phyloP scores from a whole-genome alignment of 1,140 invertebrate species.

The Calosoma granatense region DNA sequence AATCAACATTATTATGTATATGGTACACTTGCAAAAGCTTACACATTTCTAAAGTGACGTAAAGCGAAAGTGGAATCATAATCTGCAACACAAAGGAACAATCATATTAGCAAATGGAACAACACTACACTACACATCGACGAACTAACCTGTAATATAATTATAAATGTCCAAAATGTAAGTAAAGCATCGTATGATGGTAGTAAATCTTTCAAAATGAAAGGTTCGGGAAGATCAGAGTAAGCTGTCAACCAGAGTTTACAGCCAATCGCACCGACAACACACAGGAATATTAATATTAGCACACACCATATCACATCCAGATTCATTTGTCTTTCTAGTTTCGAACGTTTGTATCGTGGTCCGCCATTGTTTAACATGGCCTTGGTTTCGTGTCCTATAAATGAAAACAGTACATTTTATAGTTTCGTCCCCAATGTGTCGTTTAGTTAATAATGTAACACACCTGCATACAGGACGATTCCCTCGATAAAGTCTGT shows the following conservation, averaged over 20 bases:
- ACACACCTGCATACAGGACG: slow-evolving; percentile 85
- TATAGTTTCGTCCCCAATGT: not conserved
- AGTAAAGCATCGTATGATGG: slow-evolving; percentile 72
- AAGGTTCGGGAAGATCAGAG: slow-evolving; percentile 45
- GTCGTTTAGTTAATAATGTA: slow-evolving; percentile 4
- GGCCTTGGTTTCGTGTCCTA: slow-evolving; percentile 93
- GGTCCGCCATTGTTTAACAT: slow-evolving; percentile 96
- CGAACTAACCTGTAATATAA: slow-evolving; percentile 73
- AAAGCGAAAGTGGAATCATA: slow-evolving; percentile 94
- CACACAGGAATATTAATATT: slow-evolving; percentile 81
- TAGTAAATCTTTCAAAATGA: slow-evolving; percentile 44
- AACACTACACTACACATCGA: not conserved
- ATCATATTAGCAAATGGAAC: slow-evolving; percentile 10
- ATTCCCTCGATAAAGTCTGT: slow-evolving; percentile 91
- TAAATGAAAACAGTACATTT: slow-evolving; percentile 16
- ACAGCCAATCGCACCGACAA: slow-evolving; percentile 82
- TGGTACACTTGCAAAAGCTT: slow-evolving; percentile 94
- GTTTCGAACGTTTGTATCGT: slow-evolving; percentile 84
- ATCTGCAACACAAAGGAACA: slow-evolving; percentile 49
- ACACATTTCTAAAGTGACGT: slow-evolving; percentile 94
- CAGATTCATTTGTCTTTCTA: slow-evolving; percentile 90
- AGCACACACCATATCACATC: slow-evolving; percentile 96
- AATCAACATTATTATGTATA: slow-evolving; percentile 80
- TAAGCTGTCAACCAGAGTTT: slow-evolving; percentile 69
- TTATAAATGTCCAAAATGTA: slow-evolving; percentile 91